Evolutionary conservation across 2,113 vertebrate species (phyloP), one percentile per base, ranked within the genome.

Genomic region (Anser brachyrhynchus): DNA sequence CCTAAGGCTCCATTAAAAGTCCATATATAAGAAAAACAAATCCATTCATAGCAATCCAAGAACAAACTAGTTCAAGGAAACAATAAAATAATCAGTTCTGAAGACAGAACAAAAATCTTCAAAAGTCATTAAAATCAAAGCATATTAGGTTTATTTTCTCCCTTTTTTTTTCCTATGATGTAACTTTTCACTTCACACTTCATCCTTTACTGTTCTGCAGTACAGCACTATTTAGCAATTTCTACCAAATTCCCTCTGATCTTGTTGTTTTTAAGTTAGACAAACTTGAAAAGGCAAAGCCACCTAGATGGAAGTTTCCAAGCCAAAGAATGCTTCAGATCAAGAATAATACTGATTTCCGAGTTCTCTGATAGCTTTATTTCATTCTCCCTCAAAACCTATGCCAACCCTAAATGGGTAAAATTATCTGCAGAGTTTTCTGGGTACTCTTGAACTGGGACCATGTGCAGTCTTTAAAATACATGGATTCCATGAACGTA

Each of bases 1-100:
- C 1, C 0, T 52, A 83, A 57, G 0, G 1, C 9, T 80, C 22
- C 29, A 52, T 46, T 26, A 82, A 87, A 74, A 84, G 67, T 16
- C 11, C 44, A 44, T 12, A 54, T 28, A 46, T 14, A 37, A 44
- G 29, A 67, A 44, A 66, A 71, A 84, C 23, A 83, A 83, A 76
- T 65, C 11, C 35, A 72, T 87, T 87, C 22, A 72, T 7, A 85
- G 59, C 31, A 88, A 43, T n/a, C 39, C 29, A 80, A 73, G 33
- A 14, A 67, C 23, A 92, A 75, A 85, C 3, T 13, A 39, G 13
- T 33, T 62, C 23, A 81, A 81, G 61, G 11, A 81, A 89, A 49
- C 35, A 43, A 52, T 13, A 52, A 67, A 87, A 37, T 12, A 17
- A 79, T 28, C 6, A 35, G 18, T 31, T 71, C 70, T 78, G 62